Conservation (phyloP, 1,140 invertebrate genomes). For the Drosophila novamexicana region DNA sequence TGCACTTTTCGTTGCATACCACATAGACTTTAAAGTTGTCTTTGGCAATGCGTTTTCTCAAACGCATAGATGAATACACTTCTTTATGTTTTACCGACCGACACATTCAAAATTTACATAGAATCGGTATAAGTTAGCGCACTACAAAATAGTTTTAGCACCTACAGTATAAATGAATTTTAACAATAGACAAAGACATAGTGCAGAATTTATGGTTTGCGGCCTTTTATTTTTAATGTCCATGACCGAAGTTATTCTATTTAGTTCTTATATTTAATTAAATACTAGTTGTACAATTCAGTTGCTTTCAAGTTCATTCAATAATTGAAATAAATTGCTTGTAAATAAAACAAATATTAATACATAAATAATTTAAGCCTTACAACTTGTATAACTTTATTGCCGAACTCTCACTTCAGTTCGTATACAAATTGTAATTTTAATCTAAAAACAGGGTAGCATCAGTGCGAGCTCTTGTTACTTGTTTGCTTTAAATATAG, state of each 20-base stretch:
- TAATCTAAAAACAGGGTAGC: background rate
- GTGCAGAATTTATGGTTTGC: constrained; percentile 20
- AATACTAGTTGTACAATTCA: constrained; percentile 14
- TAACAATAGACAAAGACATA: constrained; percentile 15
- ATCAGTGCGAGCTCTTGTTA: background rate
- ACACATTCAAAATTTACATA: constrained; percentile 2
- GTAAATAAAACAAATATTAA: constrained; percentile 31
- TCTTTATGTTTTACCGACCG: constrained; percentile 4
- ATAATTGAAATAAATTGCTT: constrained; percentile 42
- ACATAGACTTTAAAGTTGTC: constrained; percentile 6
- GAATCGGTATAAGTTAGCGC: constrained; percentile 13
- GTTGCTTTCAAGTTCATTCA: constrained; percentile 26
- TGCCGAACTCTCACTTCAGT: background rate
- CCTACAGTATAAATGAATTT: constrained; percentile 6
- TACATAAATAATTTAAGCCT: background rate
- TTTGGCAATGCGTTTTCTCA: too few species aligned
- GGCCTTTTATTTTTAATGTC: constrained; percentile 21
- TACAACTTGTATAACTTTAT: background rate
- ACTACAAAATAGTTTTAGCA: constrained; percentile 10
- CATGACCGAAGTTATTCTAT: constrained; percentile 18
- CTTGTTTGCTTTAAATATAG: background rate
- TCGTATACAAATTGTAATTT: too few species aligned
- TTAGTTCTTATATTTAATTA: constrained; percentile 25
- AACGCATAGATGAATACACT: background rate
- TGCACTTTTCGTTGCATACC: constrained; percentile 1